Conservation (phyloP, 2,888 invertebrate genomes). For the Polymixis lichenea region DNA sequence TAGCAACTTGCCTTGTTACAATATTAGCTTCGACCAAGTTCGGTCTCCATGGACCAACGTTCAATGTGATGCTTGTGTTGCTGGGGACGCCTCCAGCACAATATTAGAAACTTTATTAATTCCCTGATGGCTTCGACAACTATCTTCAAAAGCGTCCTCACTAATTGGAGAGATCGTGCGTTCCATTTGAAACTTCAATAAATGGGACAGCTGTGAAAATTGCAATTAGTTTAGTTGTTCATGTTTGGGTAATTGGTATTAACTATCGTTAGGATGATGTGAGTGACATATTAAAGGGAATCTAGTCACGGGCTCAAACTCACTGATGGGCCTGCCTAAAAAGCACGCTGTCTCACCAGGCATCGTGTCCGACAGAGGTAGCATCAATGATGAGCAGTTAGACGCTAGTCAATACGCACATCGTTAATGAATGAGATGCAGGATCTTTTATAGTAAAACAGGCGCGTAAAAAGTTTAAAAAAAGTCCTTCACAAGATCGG, state of each 20-base stretch:
- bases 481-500: too few species aligned
- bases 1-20: constrained; percentile 45
- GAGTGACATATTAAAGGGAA: neutral
- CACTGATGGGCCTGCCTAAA: too few species aligned
- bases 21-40: constrained; percentile 64
- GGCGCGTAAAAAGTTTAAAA: too few species aligned
- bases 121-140: constrained; percentile 56
- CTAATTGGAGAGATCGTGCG: constrained; percentile 45
- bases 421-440: too few species aligned
- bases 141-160: constrained; percentile 39
- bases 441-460: too few species aligned
- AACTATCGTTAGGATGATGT: neutral
- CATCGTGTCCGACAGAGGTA: too few species aligned
- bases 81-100: constrained; percentile 53
- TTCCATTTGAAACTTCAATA: constrained; percentile 30
- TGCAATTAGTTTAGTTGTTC: constrained; percentile 11
- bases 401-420: too few species aligned
- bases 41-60: constrained; percentile 64
- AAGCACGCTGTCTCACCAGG: too few species aligned
- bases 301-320: too few species aligned
- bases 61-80: constrained; percentile 59
- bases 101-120: constrained; percentile 63
- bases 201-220: neutral
- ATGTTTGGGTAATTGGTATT: neutral
- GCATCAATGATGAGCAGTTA: too few species aligned